Base-by-base conservation (phyloP, 1,140 invertebrate genomes). In the Ericerus pela region DNA sequence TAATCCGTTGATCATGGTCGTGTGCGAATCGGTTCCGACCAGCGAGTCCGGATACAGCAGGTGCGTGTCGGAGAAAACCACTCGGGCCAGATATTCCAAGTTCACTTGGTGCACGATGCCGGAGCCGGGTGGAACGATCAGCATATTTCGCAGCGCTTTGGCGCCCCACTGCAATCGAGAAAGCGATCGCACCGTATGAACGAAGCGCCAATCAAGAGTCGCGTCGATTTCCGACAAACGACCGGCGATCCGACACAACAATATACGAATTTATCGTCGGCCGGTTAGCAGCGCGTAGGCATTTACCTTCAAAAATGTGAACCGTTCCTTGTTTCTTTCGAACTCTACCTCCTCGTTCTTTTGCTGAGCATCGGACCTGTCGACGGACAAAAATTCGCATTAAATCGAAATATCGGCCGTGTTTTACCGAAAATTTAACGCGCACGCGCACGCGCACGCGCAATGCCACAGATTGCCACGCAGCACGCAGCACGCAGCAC, bases 81-180 rank as follows among this genome's bases (percentile, higher is more conserved):
- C 91, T 56, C 93, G 75, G 0, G 91, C 93, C 37, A 98, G 68
- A 67, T 95, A 96, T 68, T 98, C 94, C 61, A 98, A 73, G 71
- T 98, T 98, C 0, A 98, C 93, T 78, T 99, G 92, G 74, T 99
- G 96, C 0, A 96, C 89, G 59, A 99, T 99, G 10, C 96, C 95
- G 60, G 88, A 95, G 12, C 95, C 96, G 3, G 96, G 96, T 22
- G 96, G 96, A 10, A 99, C 88, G 59, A 98, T 97, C 62, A 93
- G 70, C 87, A 98, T 94, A 66, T 98, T 97, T 67, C 88, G 74
- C 60, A 99, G 89, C 0, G 92, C 88, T 66, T 88, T 87, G 0
- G 94, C 88, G 47, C 93, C 94, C 95, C 95, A 99, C 83, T 85
- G 69, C 59, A 72, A 68, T 53, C 54, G 14, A 10, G 2, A 31